Base-by-base conservation (phyloP, 2,113 vertebrate species). In the Pterophyllum scalare region DNA sequence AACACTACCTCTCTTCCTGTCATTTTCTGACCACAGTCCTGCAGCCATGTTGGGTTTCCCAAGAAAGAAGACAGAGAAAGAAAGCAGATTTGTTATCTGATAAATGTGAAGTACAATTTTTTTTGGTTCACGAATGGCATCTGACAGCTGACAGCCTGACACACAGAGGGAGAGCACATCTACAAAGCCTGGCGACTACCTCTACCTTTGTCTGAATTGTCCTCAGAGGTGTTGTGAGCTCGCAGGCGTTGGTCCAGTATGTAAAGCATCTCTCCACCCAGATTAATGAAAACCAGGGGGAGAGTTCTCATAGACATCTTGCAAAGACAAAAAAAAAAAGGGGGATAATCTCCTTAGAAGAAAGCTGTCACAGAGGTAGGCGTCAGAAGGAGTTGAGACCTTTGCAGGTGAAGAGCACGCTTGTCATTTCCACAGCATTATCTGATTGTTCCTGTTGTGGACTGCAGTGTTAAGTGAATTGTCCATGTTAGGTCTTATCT, bases 221-320 rank as follows among this genome's bases (percentile, higher is more conserved):
- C 97, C 9, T 92, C 94, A 1, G 96, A 95, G 80, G 97, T 96
- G 94, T 96, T 97, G 92, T 96, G 96, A 33, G 96, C 96, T 43
- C 90, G 94, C 64, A 99, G 95, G 3, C 97, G 96, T 88, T 98
- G 97, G 90, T 99, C 97, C 93, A 99, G 94, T 86, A 99, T 97
- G 87, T 98, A 98, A 35, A 99, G 96, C 97, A 99, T 98, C 94
- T 99, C 98, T 49, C 97, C 97, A 1, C 97, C 97, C 56, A 98
- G 95, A 89, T 98, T 98, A 80, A 99, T 95, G 90, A 99, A 97
- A 46, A 98, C 96, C 88, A 99, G 92, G 1, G 98, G 98, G 24
- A 99, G 95, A 54, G 97, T 94, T 80, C 95, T 96, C 46, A 89
- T 5, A 12, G 98, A 97, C 98, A 99, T 98, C 35, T 59, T 88